Conservation (phyloP, 1,140 invertebrate species). For the Dreissena polymorpha region DNA sequence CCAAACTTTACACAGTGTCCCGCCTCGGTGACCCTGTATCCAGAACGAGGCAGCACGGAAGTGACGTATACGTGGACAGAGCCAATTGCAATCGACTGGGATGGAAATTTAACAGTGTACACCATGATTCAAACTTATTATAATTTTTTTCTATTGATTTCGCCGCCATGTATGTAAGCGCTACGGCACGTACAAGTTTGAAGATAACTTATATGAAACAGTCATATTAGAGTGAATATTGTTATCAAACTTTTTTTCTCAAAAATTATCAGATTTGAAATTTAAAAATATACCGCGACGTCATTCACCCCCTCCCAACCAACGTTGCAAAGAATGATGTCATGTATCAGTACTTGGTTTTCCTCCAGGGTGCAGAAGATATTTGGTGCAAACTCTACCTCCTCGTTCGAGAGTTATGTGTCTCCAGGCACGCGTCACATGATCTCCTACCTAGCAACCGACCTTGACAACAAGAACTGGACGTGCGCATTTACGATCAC, state of each 20-base stretch:
- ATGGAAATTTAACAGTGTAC: constrained; percentile 18
- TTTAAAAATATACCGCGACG: not conserved
- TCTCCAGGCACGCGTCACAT: constrained; percentile 35
- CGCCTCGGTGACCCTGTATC: constrained; percentile 27
- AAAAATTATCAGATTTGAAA: not conserved
- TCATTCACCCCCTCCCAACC: too few species aligned
- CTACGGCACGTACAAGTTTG: not conserved
- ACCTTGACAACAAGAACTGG: constrained; percentile 32
- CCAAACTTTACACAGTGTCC: constrained; percentile 30
- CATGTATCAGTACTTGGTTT: too few species aligned
- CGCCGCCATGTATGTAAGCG: not conserved
- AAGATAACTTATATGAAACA: not conserved
- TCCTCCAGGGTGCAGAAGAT: not conserved
- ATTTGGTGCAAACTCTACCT: constrained; percentile 17
- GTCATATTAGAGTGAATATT: not conserved
- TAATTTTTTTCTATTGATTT: not conserved
- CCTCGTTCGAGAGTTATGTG: constrained; percentile 23
- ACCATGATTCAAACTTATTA: too few species aligned
- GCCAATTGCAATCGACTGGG: not conserved
- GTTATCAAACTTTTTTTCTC: not conserved
- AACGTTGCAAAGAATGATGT: too few species aligned
- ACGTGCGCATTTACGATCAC: constrained; percentile 30
- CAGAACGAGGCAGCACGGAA: constrained; percentile 21
- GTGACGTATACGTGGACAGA: constrained; percentile 14
- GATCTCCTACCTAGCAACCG: constrained; percentile 48